Base-by-base conservation (phyloP, 2,797 vertebrate species). In the Rachycentron canadum region DNA sequence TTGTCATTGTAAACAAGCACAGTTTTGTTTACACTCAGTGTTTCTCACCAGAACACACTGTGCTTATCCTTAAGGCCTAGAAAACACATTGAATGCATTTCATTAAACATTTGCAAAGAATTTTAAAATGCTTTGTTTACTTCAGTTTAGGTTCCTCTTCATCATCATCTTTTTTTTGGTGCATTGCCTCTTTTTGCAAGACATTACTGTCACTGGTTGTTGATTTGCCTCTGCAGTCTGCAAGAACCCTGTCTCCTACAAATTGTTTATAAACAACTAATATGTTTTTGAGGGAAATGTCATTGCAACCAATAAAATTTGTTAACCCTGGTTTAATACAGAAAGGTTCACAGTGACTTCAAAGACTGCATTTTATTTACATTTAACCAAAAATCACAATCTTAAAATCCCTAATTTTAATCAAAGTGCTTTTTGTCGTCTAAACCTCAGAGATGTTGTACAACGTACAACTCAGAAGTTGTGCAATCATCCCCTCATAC, bases 1-100 rank as follows among this genome's bases (percentile, higher is more conserved):
- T 61, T 50, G 43, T 64, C 21, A 40, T 25, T 58, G 60, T 66
- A 34, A 73, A 73, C 56, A 69, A 40, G 53, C 47, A 10, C 10
- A 5, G 1, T 49, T 68, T 56, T 55, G 53, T 72, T 56, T 75
- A 56, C 12, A 21, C 43, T 28, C n/a, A 59, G 36, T n/a, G 52
- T 79, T 59, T 68, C 41, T 63, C 56, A 62, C 2, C 38, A 69
- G 32, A 19, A 59, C 36, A 59, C 49, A 40, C 11, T 45, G 21
- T 1, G 9, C 10, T 14, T 41, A 0, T 69, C 41, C 30, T 53
- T 16, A 19, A 77, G n/a, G 34, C 30, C 53, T 19, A 38, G 30
- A 49, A 32, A 77, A 61, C n/a, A 69, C 14, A 1, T n/a, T 36
- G n/a, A 60, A 60, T 0, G 5, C n/a, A 53, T 66, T 47, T 47